Evolutionary conservation across 2,888 invertebrate species (phyloP), one percentile per base, ranked within the genome.

Genomic region (Physocephala rufipes): DNA sequence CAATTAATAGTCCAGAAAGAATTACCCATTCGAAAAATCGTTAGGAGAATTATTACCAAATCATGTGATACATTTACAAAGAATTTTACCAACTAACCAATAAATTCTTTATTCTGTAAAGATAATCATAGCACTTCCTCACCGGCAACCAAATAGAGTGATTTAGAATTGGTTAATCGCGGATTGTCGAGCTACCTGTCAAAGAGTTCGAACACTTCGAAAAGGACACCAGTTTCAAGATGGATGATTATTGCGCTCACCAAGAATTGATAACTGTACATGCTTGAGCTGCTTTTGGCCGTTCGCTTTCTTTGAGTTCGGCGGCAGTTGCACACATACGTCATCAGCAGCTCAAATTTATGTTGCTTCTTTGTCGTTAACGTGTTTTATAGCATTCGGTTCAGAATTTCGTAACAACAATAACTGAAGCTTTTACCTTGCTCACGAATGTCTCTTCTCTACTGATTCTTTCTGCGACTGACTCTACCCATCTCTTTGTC

Each of bases 301-400:
- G n/a, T n/a, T 55, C 26, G 26, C 21, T 21, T n/a, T 59, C 28
- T 12, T 12, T 16, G 28, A 15, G 26, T 58, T 58, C 45, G n/a
- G 58, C 24, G 30, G 28, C 13, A 26, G 28, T 26, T 58, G 58
- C 28, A 19, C 24, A n/a, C 13, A n/a, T 4, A 21, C 43, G 61
- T 59, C 67, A 43, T 55, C 67, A 68, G 61, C 67, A 62, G 36
- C 68, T 24, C 61, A 62, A 68, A 68, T 68, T 68, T 68, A 68
- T 68, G 61, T 51, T 61, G 43, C 62, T 51, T 49, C 61, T 19
- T 51, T 61, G 49, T 68, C 68, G 68, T 68, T 68, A 68, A 62
- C 51, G 68, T 13, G 62, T 19, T 62, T 62, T 62, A 68, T 68
- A 30, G 68, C 68, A 62, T 68, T 21, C n/a, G n/a, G 30, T 53